These are phyloP conservation scores for Sebastes nivosus DNA, from an alignment of 2,797 vertebrate species.

Conservation along the genomic window DNA sequence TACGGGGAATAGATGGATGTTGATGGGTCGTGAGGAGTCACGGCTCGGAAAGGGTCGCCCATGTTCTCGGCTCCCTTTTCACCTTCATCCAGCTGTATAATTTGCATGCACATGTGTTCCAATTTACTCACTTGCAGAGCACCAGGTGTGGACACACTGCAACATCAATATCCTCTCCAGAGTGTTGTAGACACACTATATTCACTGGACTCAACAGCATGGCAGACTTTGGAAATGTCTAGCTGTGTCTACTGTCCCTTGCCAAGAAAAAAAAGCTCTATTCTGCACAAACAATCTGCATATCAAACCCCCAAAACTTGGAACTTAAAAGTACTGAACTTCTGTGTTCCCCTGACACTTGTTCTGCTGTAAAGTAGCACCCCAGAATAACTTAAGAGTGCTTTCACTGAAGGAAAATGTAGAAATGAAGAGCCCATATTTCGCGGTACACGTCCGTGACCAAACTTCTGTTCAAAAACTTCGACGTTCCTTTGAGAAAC, in stretches of 20 bases:
- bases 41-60: not conserved
- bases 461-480: constrained; percentile 34
- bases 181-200: not conserved
- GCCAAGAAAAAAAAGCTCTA: constrained; percentile 16
- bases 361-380: constrained; percentile 23
- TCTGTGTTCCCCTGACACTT: constrained; percentile 7
- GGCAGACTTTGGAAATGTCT: constrained; percentile 7
- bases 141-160: constrained; percentile 33
- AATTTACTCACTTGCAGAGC: constrained; percentile 1
- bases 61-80: constrained; percentile 22
- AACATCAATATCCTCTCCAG: constrained; percentile 1
- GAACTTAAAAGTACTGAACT: constrained; percentile 3
- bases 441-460: not conserved
- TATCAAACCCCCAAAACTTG: constrained; percentile 14
- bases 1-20: constrained; percentile 13
- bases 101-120: constrained; percentile 15
- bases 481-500: constrained; percentile 16
- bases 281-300: not conserved
- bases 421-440: not conserved
- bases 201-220: constrained; percentile 22
- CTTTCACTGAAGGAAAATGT: not conserved
- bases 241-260: constrained; percentile 1
- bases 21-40: not conserved
- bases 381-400: not conserved
- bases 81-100: constrained; percentile 15